A percentile compares a stretch with the other conserved stretches of the same genome.
Evolutionary conservation across 92 coral and sea anemone species (phyloP).

Genomic region (Phenganax stokvisi): DNA sequence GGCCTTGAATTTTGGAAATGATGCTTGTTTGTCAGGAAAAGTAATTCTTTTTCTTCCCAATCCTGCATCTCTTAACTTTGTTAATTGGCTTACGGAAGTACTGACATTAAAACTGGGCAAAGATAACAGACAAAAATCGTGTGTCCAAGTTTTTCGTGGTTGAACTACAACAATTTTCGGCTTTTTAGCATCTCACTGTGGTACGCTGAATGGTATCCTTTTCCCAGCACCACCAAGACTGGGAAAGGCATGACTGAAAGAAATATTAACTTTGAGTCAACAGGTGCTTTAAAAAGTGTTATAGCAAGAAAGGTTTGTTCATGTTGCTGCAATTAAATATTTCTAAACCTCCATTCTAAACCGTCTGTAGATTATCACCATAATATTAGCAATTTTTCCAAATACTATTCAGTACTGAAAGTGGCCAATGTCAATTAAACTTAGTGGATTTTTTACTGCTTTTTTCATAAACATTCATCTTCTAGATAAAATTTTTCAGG

Average conservation of each 20-base stretch:
- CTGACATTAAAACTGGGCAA: slow-evolving; percentile 20
- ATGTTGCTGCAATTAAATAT: too few species aligned
- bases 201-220: not conserved
- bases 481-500: too few species aligned
- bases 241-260: not conserved
- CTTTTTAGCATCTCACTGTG: not conserved
- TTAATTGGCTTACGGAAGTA: slow-evolving; percentile 25
- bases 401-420: too few species aligned
- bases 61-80: slow-evolving; percentile 43
- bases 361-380: too few species aligned
- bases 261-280: not conserved
- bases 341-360: too few species aligned
- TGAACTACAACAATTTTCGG: slow-evolving; percentile 26
- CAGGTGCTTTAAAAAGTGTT: not conserved
- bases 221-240: slow-evolving; percentile 7
- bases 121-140: slow-evolving; percentile 44
- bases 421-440: too few species aligned
- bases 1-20: slow-evolving; percentile 31
- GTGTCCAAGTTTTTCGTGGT: slow-evolving; percentile 46
- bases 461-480: too few species aligned
- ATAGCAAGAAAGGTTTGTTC: too few species aligned
- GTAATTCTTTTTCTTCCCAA: slow-evolving; percentile 34
- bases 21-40: slow-evolving; percentile 35
- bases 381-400: too few species aligned
- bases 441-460: too few species aligned